Percentiles rank a stretch among this genome's conserved stretches.
These are phyloP conservation scores for Cladopsammia gracilis DNA, from an alignment of 64 coral and sea anemone species.

Conservation along the genomic window DNA sequence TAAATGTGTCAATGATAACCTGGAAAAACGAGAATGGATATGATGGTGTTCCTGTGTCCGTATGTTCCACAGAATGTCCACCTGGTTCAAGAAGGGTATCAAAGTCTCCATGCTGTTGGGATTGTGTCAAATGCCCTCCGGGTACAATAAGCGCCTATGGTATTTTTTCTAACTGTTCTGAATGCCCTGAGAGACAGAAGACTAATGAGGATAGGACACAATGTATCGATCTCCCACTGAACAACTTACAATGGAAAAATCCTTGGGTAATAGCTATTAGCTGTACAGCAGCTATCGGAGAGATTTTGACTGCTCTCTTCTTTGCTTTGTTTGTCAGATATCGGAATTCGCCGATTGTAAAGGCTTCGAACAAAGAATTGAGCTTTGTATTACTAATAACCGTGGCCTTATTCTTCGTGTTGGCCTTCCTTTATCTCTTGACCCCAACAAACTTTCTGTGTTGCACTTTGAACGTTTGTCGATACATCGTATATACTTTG, in stretches of 20 bases:
- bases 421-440: slow-evolving; percentile 23
- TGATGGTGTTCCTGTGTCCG: slow-evolving; percentile 18
- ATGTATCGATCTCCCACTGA: slow-evolving; percentile 48
- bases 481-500: slow-evolving; percentile 44
- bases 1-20: neutral
- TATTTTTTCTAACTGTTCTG: slow-evolving; percentile 49
- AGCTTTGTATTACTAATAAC: slow-evolving; percentile 53
- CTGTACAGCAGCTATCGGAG: neutral
- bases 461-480: neutral
- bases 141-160: slow-evolving; percentile 19
- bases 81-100: slow-evolving; percentile 16
- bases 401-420: slow-evolving; percentile 30
- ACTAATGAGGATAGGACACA: slow-evolving; percentile 19
- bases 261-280: neutral
- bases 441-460: slow-evolving; percentile 50
- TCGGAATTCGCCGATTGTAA: slow-evolving; percentile 61
- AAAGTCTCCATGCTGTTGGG: slow-evolving; percentile 66
- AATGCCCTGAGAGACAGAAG: slow-evolving; percentile 50
- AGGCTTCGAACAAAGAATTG: slow-evolving; percentile 54
- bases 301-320: slow-evolving; percentile 1
- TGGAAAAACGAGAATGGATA: neutral
- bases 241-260: slow-evolving; percentile 34
- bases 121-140: slow-evolving; percentile 51
- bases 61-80: slow-evolving; percentile 33
- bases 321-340: slow-evolving; percentile 28